Base-by-base conservation (phyloP, 2,797 vertebrate species). In the Odontamblyopus rebecca region DNA sequence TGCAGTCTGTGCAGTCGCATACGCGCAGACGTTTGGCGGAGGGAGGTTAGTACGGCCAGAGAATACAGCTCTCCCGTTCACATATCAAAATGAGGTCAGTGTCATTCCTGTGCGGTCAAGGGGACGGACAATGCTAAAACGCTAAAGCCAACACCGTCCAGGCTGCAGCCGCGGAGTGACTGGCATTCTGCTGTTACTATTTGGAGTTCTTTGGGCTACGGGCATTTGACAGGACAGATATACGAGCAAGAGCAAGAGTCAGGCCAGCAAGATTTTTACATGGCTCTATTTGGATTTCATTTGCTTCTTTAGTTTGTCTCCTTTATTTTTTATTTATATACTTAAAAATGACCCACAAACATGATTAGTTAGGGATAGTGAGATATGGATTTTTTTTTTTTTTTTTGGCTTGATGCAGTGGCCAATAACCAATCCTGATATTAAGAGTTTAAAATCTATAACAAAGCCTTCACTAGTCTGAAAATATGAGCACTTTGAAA, bases 21-120 rank as follows among this genome's bases (percentile, higher is more conserved):
- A 41, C 13, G 5, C 5, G 3, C 54, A 26, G 54, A 3, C 54
- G n/a, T 56, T 56, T 23, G 23, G 54, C 54, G 27, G 54, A 57
- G 54, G 8, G 23, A 57, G 9, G 27, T 60, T 27, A 29, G 5
- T 15, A 27, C 15, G 23, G 23, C 23, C 23, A 7, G 57, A 13
- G 15, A 27, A 60, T 13, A 38, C 19, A 18, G 2, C 59, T 30
- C 13, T 30, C 15, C 6, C 30, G 1, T 35, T 61, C 16, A 35
- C 32, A 61, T 35, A 32, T 61, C 60, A 19, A 32, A 62, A n/a
- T 30, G 32, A 7, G 29, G 59, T 60, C 57, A 30, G 13, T 38
- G 16, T 62, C 59, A 48, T n/a, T 61, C 61, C 61, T 35, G 61
- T 38, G 61, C 61, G 61, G 61, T 62, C 61, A 62, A 38, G 57